phyloP scores from a whole-genome alignment of 1,140 invertebrate genomes.

The Ylistrum balloti region DNA sequence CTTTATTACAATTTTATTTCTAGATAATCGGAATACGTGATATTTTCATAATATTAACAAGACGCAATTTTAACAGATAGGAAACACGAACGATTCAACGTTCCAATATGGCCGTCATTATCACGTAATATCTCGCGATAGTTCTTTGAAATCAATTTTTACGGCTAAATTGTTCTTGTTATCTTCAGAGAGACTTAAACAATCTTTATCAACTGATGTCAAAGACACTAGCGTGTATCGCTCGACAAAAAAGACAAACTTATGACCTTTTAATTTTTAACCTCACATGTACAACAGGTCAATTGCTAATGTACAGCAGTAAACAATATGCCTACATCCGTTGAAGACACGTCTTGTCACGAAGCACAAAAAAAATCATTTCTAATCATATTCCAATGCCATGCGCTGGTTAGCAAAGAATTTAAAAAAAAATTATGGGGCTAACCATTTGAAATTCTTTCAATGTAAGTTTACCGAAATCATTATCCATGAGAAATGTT shows the following conservation, averaged over 20 bases:
- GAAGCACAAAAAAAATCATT: not conserved
- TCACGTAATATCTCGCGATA: not conserved
- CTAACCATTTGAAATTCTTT: too few species aligned
- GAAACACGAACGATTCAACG: not conserved
- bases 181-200: not conserved
- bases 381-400: not conserved
- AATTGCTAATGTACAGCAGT: not conserved
- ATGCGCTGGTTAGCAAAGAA: too few species aligned
- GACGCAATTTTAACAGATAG: slow-evolving; percentile 15
- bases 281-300: not conserved
- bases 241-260: not conserved
- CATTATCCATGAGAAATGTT: too few species aligned
- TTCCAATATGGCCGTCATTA: slow-evolving; percentile 11
- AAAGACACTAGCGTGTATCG: not conserved
- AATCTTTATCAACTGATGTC: not conserved
- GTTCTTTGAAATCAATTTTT: slow-evolving; percentile 33
- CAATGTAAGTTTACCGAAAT: too few species aligned
- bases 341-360: not conserved
- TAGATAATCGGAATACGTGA: not conserved
- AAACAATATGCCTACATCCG: not conserved
- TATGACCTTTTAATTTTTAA: slow-evolving; percentile 2
- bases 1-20: slow-evolving; percentile 6
- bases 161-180: not conserved
- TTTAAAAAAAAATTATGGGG: too few species aligned
- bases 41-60: not conserved